Conservation (phyloP, 2,888 invertebrate species). For the Latrodectus elegans region DNA sequence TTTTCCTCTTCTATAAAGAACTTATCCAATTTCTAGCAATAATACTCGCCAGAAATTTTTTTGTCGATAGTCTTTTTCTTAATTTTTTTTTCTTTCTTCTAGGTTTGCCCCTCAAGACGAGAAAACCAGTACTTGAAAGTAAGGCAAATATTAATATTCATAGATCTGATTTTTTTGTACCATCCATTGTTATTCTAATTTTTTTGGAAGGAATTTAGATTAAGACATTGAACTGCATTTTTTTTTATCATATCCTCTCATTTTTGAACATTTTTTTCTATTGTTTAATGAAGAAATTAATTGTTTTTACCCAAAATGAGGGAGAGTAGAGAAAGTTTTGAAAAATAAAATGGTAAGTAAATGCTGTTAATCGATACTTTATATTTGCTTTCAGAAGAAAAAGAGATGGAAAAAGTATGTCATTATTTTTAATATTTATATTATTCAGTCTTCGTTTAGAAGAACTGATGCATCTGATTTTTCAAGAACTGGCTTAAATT, state of each 20-base stretch:
- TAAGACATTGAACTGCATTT: not conserved
- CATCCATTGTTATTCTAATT: not conserved
- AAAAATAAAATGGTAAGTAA: too few relatives aligned
- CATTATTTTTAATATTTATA: too few relatives aligned
- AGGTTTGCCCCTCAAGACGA: constrained; percentile 54
- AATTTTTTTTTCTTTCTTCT: constrained; percentile 32
- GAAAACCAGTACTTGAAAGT: constrained; percentile 51
- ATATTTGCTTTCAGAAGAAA: too few relatives aligned
- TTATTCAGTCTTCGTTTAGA: too few relatives aligned
- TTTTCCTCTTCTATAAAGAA: constrained; percentile 15
- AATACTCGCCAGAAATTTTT: constrained; percentile 27
- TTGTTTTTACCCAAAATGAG: constrained; percentile 16
- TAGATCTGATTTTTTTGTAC: constrained; percentile 41
- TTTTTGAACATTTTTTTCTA: constrained; percentile 13
- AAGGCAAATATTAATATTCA: constrained; percentile 67
- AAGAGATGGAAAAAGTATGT: too few relatives aligned
- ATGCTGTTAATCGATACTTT: too few relatives aligned
- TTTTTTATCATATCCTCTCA: not conserved
- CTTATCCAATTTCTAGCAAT: constrained; percentile 36
- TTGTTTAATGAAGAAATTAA: constrained; percentile 68
- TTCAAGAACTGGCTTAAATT: too few relatives aligned
- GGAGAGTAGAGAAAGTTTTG: too few relatives aligned
- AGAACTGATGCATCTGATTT: too few relatives aligned
- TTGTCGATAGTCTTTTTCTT: constrained; percentile 24
- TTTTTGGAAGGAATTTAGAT: not conserved